A percentile compares a stretch with the other conserved stretches of the same genome.
Conservation (phyloP, 92 coral and sea anemone genomes). For the Bergia puertoricense region DNA sequence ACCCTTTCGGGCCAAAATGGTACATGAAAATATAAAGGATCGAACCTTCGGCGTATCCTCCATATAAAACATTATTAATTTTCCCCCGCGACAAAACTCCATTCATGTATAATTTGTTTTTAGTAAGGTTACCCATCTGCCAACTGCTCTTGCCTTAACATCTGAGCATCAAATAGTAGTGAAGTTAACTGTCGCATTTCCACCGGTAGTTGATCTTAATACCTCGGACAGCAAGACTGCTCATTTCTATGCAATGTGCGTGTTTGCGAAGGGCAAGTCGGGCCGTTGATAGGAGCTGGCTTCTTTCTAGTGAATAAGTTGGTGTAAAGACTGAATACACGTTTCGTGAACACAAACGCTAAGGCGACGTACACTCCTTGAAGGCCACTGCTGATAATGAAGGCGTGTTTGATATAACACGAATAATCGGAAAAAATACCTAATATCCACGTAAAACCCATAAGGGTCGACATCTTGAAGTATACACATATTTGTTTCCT, state of each 20-base stretch:
- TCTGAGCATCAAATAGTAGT: too few relatives aligned
- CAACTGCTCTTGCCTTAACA: too few relatives aligned
- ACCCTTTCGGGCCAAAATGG: too few relatives aligned
- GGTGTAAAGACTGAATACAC: conserved; percentile 28
- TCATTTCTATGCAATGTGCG: background rate
- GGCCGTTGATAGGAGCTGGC: background rate
- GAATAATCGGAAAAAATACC: conserved; percentile 50
- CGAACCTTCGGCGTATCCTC: too few relatives aligned
- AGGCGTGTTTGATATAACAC: conserved; percentile 41
- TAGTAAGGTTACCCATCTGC: too few relatives aligned
- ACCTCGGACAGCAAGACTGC: background rate
- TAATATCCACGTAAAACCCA: conserved; percentile 77
- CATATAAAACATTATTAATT: too few relatives aligned
- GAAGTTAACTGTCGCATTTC: background rate
- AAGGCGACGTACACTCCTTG: conserved; percentile 43
- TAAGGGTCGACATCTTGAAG: conserved; percentile 62
- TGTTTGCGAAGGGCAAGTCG: background rate
- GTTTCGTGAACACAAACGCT: conserved; percentile 44
- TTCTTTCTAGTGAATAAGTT: background rate
- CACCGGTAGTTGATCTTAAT: background rate
- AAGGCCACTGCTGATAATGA: conserved; percentile 19
- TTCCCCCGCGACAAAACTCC: too few relatives aligned
- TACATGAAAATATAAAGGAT: too few relatives aligned
- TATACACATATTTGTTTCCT: conserved; percentile 42
- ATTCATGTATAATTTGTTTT: too few relatives aligned